Conservation (phyloP, 1,140 invertebrate genomes). For the Gryllus bimaculatus region DNA sequence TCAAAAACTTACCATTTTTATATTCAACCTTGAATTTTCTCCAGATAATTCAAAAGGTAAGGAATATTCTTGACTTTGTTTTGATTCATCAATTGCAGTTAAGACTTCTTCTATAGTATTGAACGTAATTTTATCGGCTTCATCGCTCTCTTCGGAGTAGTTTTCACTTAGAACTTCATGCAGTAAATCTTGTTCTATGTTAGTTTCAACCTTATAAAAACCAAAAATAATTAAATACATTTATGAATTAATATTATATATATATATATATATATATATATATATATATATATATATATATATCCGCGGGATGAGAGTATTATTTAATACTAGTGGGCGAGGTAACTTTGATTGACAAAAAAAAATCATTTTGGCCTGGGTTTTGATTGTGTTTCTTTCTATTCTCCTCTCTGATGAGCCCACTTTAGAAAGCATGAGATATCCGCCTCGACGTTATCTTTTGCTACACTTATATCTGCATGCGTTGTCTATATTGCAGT, state of each 20-base stretch:
- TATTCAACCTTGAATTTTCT: background rate
- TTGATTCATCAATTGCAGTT: background rate
- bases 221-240: background rate
- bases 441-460: too few species aligned
- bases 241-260: background rate
- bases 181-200: background rate
- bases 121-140: background rate
- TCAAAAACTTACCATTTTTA: background rate
- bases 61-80: background rate
- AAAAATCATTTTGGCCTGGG: too few species aligned
- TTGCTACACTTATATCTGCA: too few species aligned
- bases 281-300: too few species aligned
- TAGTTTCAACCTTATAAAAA: background rate
- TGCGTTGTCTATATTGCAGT: too few species aligned
- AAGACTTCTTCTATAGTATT: background rate
- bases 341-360: too few species aligned
- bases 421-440: too few species aligned
- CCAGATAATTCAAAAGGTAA: background rate
- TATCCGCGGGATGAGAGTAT: too few species aligned
- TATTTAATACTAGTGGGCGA: too few species aligned
- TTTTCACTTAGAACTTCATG: background rate
- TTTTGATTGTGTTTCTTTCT: too few species aligned
- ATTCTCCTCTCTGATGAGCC: too few species aligned
- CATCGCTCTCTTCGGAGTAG: background rate
- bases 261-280: too few species aligned